phyloP scores from a whole-genome alignment of 1,140 invertebrate species.

The Ips nitidus region DNA sequence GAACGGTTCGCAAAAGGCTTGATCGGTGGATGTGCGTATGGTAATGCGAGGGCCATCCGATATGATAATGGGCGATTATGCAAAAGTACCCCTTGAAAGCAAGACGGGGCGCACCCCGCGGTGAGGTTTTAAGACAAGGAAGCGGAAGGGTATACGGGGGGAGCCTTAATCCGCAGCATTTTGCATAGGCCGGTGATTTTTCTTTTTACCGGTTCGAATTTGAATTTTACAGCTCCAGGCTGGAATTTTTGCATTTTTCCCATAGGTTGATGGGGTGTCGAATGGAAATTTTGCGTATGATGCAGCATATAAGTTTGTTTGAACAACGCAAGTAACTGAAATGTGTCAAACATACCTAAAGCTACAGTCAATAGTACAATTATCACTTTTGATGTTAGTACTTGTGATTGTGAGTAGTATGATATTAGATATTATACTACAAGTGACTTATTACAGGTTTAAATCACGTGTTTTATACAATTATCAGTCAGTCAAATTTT shows the following conservation, averaged over 20 bases:
- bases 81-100: constrained; percentile 17
- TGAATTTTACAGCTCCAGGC: constrained; percentile 18
- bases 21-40: constrained; percentile 14
- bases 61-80: constrained; percentile 30
- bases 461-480: too few species aligned
- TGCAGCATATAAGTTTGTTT: too few species aligned
- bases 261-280: too few species aligned
- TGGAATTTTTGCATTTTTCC: not conserved
- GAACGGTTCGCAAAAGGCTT: constrained; percentile 23
- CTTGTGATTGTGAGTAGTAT: too few species aligned
- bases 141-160: constrained; percentile 15
- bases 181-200: constrained; percentile 25
- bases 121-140: constrained; percentile 25
- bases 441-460: too few species aligned
- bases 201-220: constrained; percentile 9
- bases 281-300: too few species aligned
- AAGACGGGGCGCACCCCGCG: constrained; percentile 11
- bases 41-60: constrained; percentile 23
- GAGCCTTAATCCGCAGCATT: constrained; percentile 8
- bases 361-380: too few species aligned
- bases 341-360: too few species aligned
- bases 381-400: too few species aligned
- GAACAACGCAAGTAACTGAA: too few species aligned
- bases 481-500: too few species aligned
- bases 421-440: too few species aligned